A percentile compares a stretch with the other conserved stretches of the same genome.
These are phyloP conservation scores for Eudyptes chrysolophus DNA, from an alignment of 2,113 vertebrate species.

Conservation along the genomic window DNA sequence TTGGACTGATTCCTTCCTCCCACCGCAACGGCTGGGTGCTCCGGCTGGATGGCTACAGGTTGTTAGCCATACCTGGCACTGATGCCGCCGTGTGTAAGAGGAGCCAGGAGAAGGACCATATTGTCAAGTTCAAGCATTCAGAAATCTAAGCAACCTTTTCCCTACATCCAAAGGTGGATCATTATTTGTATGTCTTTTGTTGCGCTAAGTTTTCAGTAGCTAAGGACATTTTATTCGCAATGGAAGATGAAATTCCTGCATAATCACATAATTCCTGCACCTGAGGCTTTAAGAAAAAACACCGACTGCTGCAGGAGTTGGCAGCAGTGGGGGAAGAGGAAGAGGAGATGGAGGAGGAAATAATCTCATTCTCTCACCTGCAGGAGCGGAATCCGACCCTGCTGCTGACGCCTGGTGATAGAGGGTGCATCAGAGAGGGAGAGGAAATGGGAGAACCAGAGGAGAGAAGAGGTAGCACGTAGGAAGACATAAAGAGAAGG, in stretches of 20 bases:
- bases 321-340: conserved; percentile 47
- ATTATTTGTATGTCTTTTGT: neutral
- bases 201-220: neutral
- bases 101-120: neutral
- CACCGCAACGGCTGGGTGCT: neutral
- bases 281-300: conserved; percentile 41
- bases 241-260: neutral
- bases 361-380: conserved; percentile 52
- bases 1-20: neutral
- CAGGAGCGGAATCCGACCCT: neutral
- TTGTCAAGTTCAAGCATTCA: neutral
- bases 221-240: neutral
- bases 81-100: neutral
- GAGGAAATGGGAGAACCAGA: conserved; percentile 42
- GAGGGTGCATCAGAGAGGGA: neutral
- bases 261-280: conserved; percentile 12
- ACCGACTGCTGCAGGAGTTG: neutral
- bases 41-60: neutral
- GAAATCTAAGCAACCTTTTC: neutral
- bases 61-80: neutral
- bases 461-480: neutral
- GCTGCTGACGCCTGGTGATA: neutral
- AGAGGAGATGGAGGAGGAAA: conserved; percentile 58
- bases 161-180: neutral
- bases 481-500: conserved; percentile 45